Conservation (phyloP, 2,113 vertebrate genomes). For the Eretmochelys imbricata region DNA sequence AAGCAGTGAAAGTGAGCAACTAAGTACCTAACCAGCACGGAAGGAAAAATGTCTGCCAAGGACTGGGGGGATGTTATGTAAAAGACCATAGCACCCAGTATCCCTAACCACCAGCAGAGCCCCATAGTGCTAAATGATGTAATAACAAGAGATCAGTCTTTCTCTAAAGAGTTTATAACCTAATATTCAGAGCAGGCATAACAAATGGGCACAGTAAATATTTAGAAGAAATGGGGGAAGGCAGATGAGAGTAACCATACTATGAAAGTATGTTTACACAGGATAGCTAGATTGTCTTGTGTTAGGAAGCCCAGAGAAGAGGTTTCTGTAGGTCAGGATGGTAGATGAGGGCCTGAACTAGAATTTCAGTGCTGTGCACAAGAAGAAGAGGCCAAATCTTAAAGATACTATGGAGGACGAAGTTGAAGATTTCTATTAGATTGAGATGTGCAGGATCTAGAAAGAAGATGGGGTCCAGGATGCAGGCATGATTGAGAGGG, state of each 20-base stretch:
- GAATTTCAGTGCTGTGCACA: background rate
- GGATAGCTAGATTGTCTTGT: background rate
- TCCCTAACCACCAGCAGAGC: background rate
- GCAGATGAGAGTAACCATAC: background rate
- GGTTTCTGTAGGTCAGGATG: background rate
- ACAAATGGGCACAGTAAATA: background rate
- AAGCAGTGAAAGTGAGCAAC: background rate
- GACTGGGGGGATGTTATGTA: background rate
- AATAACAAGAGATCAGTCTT: background rate
- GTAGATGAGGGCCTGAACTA: background rate
- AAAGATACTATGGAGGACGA: background rate
- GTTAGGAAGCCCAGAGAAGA: background rate
- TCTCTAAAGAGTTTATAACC: background rate
- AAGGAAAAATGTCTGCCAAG: background rate
- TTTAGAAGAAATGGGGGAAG: background rate
- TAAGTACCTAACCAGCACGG: too few species aligned
- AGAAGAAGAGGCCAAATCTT: background rate
- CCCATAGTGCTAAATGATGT: background rate
- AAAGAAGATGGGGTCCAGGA: background rate
- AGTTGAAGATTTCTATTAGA: background rate
- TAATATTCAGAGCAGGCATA: background rate
- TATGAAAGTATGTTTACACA: background rate
- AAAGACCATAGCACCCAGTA: background rate
- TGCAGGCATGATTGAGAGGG: background rate
- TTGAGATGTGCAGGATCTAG: background rate